phyloP scores from a whole-genome alignment of 1,140 invertebrate genomes.

The Aplysia californica region DNA sequence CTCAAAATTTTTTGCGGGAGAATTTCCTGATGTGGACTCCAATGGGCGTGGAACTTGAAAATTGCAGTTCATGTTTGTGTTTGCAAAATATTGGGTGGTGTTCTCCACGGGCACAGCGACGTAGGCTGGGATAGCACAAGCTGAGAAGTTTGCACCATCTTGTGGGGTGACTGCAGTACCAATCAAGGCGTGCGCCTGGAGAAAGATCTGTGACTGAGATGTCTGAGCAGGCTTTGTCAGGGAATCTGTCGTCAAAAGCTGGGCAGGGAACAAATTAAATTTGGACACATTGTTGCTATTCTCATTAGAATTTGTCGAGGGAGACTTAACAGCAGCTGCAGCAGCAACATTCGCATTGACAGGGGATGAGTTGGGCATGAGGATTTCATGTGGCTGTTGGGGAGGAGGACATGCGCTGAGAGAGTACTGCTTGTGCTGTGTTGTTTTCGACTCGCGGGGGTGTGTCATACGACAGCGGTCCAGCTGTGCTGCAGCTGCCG shows the following conservation, averaged over 20 bases:
- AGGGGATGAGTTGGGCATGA: neutral
- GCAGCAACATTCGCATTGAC: neutral
- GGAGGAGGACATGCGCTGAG: neutral
- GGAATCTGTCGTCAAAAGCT: neutral
- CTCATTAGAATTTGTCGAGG: neutral
- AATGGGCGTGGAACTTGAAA: no score
- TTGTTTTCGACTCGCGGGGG: neutral
- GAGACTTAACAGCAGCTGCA: no score
- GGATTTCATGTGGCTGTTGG: neutral
- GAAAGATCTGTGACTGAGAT: neutral
- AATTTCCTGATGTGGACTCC: neutral
- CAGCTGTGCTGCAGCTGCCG: neutral
- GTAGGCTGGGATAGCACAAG: neutral
- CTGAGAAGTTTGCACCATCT: neutral
- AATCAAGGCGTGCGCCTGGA: neutral
- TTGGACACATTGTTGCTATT: neutral
- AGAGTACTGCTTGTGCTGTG: neutral
- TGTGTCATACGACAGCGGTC: neutral
- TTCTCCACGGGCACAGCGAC: neutral
- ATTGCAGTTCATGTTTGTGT: conserved; percentile 7
- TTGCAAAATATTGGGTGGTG: neutral
- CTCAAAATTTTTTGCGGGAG: neutral
- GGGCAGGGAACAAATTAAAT: neutral
- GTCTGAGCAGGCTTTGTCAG: neutral
- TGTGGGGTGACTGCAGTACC: neutral